Base-by-base conservation (phyloP, 2,888 invertebrate genomes). In the Frankliniella intonsa region DNA sequence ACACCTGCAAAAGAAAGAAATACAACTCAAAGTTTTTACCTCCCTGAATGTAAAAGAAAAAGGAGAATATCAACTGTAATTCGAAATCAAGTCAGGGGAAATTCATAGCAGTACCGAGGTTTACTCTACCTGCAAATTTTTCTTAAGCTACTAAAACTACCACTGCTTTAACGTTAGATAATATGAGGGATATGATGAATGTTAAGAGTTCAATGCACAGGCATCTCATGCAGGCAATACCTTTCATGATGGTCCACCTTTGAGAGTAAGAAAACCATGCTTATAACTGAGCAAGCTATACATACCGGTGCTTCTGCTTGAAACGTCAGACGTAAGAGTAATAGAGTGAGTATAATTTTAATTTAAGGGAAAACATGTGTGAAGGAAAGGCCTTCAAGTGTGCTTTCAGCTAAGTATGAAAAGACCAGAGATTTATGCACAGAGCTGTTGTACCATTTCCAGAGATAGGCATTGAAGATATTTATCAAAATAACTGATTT, bases 161-260 rank as follows among this genome's bases (percentile, higher is more conserved):
- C 12, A 12, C 8, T 76, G 69, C 69, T 76, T 76, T 22, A 25
- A 25, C 22, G 69, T 76, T 76, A 76, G 69, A 22, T 22, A 22
- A 69, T n/a, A 76, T 76, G 69, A 76, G 69, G 69, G 25, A 25
- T 25, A 76, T 9, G 25, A 76, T 76, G n/a, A 62, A 62, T 62
- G 69, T 76, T 76, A 76, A 76, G 69, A 76, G 22, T 38, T 25
- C 69, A 76, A 76, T 22, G 25, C 69, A 76, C 25, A 76, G 69
- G 69, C 69, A 76, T 25, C 25, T 76, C 69, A 76, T 76, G 69
- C 69, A 76, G 69, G 69, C 69, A 76, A 76, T 76, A 76, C 69
- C 69, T 76, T 76, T 76, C 69, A 22, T 76, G 69, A 76, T 76
- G 69, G 69, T 76, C 69, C 69, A 76, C 69, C 22, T 76, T 76